These are phyloP conservation scores for Tiliqua scincoides DNA, from an alignment of 2,113 vertebrate species.

Conservation along the genomic window DNA sequence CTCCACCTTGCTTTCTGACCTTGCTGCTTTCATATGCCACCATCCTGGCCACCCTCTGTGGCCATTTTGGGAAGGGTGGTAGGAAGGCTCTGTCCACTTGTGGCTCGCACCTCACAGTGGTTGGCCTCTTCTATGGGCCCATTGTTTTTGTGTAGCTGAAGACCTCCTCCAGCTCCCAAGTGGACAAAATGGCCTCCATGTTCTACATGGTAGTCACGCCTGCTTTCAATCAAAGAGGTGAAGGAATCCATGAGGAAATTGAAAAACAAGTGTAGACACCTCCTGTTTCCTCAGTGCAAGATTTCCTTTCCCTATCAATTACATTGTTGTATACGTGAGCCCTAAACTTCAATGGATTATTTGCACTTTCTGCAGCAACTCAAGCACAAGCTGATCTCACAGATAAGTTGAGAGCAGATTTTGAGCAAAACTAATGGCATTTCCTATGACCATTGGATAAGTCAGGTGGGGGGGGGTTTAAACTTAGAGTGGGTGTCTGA, in stretches of 20 bases:
- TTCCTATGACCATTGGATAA: too few species aligned
- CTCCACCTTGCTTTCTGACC: slow-evolving; percentile 34
- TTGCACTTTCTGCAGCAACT: too few species aligned
- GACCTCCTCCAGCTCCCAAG: slow-evolving; percentile 35
- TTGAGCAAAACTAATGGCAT: too few species aligned
- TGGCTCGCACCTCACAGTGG: slow-evolving; percentile 36
- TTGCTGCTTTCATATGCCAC: slow-evolving; percentile 43
- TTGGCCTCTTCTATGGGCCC: slow-evolving; percentile 46
- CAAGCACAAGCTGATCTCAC: too few species aligned
- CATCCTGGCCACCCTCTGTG: slow-evolving; percentile 42
- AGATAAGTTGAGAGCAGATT: too few species aligned
- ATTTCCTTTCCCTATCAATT: too few species aligned
- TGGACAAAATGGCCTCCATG: slow-evolving; percentile 57
- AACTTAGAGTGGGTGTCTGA: too few species aligned
- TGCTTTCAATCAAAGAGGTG: slow-evolving; percentile 47
- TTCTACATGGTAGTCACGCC: slow-evolving; percentile 44
- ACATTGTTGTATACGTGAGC: too few species aligned
- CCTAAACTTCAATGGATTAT: too few species aligned
- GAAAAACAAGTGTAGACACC: too few species aligned
- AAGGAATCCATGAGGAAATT: slow-evolving; percentile 5
- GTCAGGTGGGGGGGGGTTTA: too few species aligned
- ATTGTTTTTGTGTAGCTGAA: slow-evolving; percentile 56
- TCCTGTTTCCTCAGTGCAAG: too few species aligned
- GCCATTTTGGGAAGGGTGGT: slow-evolving; percentile 18
- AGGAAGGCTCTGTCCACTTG: slow-evolving; percentile 53